phyloP scores from a whole-genome alignment of 2,113 vertebrate species.

The Diadophis punctatus region DNA sequence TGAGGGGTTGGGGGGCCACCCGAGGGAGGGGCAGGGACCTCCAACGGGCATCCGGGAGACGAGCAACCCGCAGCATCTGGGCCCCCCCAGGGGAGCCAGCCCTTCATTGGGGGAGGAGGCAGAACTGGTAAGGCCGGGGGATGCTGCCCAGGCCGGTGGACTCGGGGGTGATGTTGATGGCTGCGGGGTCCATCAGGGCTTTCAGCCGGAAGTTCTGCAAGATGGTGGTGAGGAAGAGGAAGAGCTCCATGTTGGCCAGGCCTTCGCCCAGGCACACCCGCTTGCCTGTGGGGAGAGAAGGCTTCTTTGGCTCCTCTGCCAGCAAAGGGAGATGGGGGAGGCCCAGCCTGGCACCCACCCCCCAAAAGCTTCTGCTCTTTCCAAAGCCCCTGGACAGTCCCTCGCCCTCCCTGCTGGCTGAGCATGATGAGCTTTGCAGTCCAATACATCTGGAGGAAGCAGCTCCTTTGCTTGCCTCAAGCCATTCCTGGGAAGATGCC shows the following conservation, averaged over 20 bases:
- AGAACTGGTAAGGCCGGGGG: constrained; percentile 31
- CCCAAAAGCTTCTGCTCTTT: background rate
- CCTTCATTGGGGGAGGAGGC: constrained; percentile 33
- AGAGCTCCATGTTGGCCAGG: constrained; percentile 49
- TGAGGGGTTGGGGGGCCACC: background rate
- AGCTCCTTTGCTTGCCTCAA: background rate
- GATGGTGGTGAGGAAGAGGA: constrained; percentile 63
- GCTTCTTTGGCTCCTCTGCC: background rate
- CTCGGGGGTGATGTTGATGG: constrained; percentile 47
- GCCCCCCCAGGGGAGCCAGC: background rate
- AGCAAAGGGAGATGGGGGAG: too few relatives aligned
- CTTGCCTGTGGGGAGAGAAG: constrained; percentile 46
- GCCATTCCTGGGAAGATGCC: background rate
- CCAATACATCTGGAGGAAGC: background rate
- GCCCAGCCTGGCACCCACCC: background rate
- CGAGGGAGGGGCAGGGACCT: background rate
- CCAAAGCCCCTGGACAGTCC: background rate
- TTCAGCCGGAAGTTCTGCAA: constrained; percentile 57
- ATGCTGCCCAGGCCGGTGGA: constrained; percentile 40
- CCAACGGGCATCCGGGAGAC: background rate
- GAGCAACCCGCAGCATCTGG: background rate
- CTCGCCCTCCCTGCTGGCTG: background rate
- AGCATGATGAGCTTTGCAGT: background rate
- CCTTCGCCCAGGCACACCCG: constrained; percentile 54
- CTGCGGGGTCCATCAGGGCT: background rate